Percentiles rank a stretch among this genome's conserved stretches.
Conservation (phyloP, 2,888 invertebrate species). For the Osmoderma eremita region DNA sequence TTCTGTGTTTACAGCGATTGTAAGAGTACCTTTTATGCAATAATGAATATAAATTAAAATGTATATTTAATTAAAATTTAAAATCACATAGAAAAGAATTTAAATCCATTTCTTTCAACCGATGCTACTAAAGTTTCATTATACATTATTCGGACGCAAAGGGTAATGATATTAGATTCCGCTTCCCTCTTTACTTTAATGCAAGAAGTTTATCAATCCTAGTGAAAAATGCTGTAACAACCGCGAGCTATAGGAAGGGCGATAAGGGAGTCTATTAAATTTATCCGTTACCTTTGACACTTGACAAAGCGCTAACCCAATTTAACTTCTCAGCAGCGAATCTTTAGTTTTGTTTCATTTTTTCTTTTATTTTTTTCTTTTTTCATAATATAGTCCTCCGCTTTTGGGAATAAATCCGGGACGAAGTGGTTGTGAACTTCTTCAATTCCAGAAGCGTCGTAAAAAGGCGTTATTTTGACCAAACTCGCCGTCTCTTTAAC, state of each 20-base stretch:
- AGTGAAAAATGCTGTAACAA: conserved; percentile 5
- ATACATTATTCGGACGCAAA: not conserved
- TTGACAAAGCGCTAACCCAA: conserved; percentile 36
- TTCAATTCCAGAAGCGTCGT: conserved; percentile 24
- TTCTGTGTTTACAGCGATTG: no score
- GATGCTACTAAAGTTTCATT: no score
- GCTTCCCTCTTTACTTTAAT: not conserved
- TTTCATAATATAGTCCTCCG: not conserved
- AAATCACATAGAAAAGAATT: no score
- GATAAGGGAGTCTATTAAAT: conserved; percentile 17
- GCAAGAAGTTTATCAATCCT: conserved; percentile 6
- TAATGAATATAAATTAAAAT: no score
- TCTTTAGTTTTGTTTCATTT: conserved; percentile 27
- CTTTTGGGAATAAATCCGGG: conserved; percentile 8
- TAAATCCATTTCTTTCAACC: no score
- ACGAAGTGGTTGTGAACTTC: conserved; percentile 24
- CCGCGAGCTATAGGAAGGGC: conserved; percentile 4
- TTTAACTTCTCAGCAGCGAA: conserved; percentile 26
- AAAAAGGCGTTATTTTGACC: conserved; percentile 16
- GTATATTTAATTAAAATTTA: no score
- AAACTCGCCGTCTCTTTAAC: not conserved
- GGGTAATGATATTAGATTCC: not conserved
- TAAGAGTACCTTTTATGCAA: no score
- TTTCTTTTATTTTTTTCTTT: conserved; percentile 15
- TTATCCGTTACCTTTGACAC: conserved; percentile 24